These are phyloP conservation scores for Gymnogyps californianus DNA, from an alignment of 2,113 vertebrate genomes.

Conservation along the genomic window DNA sequence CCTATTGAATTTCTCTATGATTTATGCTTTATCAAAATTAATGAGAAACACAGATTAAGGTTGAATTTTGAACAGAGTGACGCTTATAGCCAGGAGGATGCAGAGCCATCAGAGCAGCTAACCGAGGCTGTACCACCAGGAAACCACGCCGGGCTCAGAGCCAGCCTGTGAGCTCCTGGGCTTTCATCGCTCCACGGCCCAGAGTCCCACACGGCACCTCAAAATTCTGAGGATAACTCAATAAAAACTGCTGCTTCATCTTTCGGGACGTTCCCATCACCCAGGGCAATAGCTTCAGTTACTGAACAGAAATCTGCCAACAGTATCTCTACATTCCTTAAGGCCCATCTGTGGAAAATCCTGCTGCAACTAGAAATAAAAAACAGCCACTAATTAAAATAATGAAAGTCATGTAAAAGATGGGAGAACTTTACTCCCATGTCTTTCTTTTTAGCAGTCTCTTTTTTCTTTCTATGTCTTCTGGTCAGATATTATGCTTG, in stretches of 20 bases:
- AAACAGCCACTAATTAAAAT: background rate
- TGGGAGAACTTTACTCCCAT: background rate
- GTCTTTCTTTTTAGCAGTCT: background rate
- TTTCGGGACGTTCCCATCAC: background rate
- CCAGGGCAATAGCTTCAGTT: background rate
- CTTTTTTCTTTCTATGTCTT: background rate
- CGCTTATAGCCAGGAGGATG: background rate
- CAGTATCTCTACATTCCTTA: background rate
- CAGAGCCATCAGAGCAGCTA: background rate
- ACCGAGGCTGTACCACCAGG: background rate
- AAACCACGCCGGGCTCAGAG: background rate
- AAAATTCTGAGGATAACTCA: background rate
- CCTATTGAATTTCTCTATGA: background rate
- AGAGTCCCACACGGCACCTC: background rate
- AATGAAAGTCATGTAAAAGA: background rate
- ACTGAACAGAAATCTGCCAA: background rate
- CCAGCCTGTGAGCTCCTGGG: background rate
- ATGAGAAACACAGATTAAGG: background rate
- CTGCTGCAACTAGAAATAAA: background rate
- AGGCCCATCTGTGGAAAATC: background rate
- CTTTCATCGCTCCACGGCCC: background rate
- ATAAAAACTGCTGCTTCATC: background rate
- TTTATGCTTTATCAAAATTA: background rate
- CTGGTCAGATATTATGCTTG: background rate
- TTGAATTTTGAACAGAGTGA: background rate